Evolutionary conservation across 2,797 vertebrate species (phyloP).

Genomic region (Balearica regulorum): DNA sequence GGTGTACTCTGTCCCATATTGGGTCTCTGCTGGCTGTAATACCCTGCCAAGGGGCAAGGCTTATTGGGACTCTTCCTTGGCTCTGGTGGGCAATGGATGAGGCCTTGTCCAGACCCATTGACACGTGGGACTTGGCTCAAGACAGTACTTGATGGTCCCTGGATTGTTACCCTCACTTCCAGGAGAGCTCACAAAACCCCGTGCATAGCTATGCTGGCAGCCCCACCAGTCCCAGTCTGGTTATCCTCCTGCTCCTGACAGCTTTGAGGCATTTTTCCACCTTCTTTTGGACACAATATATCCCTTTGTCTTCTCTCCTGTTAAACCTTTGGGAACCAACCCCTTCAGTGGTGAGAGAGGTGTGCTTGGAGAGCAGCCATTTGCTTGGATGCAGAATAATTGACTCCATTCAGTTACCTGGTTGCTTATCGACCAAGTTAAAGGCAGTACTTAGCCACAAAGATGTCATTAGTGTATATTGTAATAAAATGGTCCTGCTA

Average conservation of each 20-base stretch:
- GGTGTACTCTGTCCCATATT: background rate
- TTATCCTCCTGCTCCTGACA: background rate
- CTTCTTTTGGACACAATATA: background rate
- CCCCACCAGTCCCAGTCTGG: background rate
- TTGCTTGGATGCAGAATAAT: background rate
- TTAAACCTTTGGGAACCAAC: background rate
- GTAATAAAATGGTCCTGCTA: background rate
- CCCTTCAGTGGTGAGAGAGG: background rate
- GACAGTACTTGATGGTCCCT: background rate
- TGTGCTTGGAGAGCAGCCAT: background rate
- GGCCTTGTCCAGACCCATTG: background rate
- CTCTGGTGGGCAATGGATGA: background rate
- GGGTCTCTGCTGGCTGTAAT: background rate
- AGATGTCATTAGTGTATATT: background rate
- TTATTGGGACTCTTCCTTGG: background rate
- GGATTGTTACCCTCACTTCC: background rate
- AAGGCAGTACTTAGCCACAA: background rate
- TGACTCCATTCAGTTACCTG: background rate
- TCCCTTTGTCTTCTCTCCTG: background rate
- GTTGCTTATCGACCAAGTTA: background rate
- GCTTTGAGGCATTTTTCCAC: background rate
- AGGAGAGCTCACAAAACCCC: background rate
- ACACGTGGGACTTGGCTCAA: background rate
- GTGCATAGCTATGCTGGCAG: background rate
- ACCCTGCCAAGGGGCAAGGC: background rate